Conservation (phyloP, 2,888 invertebrate genomes). For the Tridacna crocea region DNA sequence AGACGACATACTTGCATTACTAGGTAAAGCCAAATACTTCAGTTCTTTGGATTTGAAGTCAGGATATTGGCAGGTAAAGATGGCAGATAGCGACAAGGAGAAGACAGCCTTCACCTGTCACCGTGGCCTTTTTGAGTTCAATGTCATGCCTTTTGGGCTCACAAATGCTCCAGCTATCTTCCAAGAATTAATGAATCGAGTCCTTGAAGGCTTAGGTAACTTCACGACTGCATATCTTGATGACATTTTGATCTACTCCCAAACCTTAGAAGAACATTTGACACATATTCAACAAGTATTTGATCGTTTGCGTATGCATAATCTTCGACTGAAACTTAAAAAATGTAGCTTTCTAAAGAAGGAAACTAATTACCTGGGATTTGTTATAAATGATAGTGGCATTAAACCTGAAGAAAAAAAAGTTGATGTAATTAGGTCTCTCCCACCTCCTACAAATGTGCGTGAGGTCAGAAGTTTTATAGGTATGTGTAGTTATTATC, state of each 20-base stretch:
- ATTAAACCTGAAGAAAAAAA: slow-evolving; percentile 11
- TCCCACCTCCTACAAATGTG: not conserved
- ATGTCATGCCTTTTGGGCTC: slow-evolving; percentile 40
- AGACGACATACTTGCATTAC: slow-evolving; percentile 27
- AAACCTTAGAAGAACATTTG: slow-evolving; percentile 8
- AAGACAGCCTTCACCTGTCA: slow-evolving; percentile 50
- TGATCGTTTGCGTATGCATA: not conserved
- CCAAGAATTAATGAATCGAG: slow-evolving; percentile 44
- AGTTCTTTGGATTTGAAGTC: slow-evolving; percentile 29
- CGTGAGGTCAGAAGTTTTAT: too few species aligned
- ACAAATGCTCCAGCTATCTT: slow-evolving; percentile 40
- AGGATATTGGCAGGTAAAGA: slow-evolving; percentile 34
- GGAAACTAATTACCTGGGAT: slow-evolving; percentile 12
- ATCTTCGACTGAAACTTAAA: not conserved
- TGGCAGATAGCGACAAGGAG: slow-evolving; percentile 35
- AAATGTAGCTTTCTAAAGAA: slow-evolving; percentile 3
- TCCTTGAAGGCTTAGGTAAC: slow-evolving; percentile 39
- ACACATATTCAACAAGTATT: too few species aligned
- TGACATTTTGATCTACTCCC: slow-evolving; percentile 9
- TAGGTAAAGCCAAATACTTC: slow-evolving; percentile 45
- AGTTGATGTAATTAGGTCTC: slow-evolving; percentile 16
- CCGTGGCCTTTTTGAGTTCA: slow-evolving; percentile 41
- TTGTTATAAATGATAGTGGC: slow-evolving; percentile 9
- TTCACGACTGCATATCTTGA: slow-evolving; percentile 30
- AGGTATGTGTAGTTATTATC: too few species aligned